phyloP scores from a whole-genome alignment of 2,888 invertebrate genomes.

The Orthosia incerta region DNA sequence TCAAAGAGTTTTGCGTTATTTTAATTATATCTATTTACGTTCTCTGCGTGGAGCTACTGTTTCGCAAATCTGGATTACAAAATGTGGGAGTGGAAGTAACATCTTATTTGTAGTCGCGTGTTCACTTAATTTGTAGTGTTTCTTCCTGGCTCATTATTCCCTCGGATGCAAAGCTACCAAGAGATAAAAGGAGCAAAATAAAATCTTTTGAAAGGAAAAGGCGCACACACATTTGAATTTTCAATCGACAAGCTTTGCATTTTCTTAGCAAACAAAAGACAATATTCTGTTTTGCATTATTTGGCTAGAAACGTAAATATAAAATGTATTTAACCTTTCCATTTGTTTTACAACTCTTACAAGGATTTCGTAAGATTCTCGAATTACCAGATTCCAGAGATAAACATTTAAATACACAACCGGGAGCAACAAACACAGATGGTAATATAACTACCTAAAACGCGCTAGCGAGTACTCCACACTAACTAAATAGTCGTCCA shows the following conservation, averaged over 20 bases:
- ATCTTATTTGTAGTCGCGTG: neutral
- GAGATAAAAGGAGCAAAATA: neutral
- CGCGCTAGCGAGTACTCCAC: neutral
- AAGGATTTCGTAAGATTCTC: neutral
- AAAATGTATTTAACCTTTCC: neutral
- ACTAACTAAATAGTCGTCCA: conserved; percentile 4
- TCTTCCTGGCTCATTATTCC: neutral
- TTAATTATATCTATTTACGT: neutral
- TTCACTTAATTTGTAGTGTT: neutral
- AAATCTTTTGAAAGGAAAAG: neutral
- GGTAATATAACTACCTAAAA: conserved; percentile 34
- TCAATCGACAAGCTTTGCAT: neutral
- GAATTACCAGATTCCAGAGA: neutral
- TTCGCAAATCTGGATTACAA: neutral
- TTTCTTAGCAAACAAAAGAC: neutral
- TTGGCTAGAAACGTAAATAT: neutral
- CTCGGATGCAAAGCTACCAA: neutral
- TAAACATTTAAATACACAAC: conserved; percentile 1
- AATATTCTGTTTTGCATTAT: neutral
- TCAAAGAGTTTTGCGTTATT: neutral
- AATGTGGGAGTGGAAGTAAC: neutral
- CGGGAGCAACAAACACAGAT: conserved; percentile 20
- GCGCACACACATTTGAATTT: neutral
- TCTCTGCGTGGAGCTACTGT: neutral
- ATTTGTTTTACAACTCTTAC: neutral